Percentiles rank a stretch among this genome's conserved stretches.
These are phyloP conservation scores for Bubo blakistoni DNA, from an alignment of 2,113 vertebrate species.

Conservation along the genomic window DNA sequence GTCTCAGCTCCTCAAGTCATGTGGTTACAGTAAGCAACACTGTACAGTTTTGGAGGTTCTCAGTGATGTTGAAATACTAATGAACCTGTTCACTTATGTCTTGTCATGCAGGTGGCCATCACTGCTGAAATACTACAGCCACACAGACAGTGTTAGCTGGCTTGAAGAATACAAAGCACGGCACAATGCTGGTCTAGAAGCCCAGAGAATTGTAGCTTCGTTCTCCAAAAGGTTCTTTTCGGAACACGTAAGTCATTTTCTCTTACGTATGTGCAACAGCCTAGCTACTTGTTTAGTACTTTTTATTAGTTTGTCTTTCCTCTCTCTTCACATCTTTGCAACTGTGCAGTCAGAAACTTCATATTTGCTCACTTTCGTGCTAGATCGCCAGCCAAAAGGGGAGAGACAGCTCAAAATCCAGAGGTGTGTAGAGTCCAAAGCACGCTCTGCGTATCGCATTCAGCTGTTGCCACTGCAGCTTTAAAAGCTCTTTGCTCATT, in stretches of 20 bases:
- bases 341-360: background rate
- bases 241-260: slow-evolving; percentile 84
- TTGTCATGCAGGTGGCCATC: slow-evolving; percentile 85
- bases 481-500: background rate
- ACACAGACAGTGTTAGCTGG: slow-evolving; percentile 89
- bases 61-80: background rate
- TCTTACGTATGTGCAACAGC: background rate
- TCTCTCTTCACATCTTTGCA: background rate
- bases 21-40: background rate
- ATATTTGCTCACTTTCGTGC: background rate
- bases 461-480: background rate
- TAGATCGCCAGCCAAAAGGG: background rate
- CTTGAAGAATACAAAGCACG: slow-evolving; percentile 89
- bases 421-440: background rate
- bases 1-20: background rate
- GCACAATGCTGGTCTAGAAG: slow-evolving; percentile 87
- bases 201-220: slow-evolving; percentile 85
- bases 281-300: background rate
- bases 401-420: background rate
- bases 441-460: accelerated
- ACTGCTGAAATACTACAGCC: slow-evolving; percentile 89
- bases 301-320: background rate
- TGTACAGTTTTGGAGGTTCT: background rate
- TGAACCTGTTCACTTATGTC: background rate
- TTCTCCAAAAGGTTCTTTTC: slow-evolving; percentile 96